phyloP scores from a whole-genome alignment of 2,797 vertebrate species.

The Parauchenoglanis punctatus region DNA sequence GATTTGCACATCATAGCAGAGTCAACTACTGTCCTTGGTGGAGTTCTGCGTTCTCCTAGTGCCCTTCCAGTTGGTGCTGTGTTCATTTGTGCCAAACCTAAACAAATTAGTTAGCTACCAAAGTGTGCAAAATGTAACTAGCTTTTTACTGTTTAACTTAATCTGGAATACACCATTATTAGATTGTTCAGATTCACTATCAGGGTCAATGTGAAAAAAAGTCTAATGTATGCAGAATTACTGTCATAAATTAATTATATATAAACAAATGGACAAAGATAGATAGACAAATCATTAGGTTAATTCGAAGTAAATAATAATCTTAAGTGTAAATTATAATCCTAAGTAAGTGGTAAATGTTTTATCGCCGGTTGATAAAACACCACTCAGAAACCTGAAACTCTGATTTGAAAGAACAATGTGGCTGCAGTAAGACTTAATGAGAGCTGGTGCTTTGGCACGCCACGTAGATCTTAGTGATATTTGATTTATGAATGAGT shows the following conservation, averaged over 20 bases:
- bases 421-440: neutral
- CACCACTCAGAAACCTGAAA: neutral
- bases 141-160: neutral
- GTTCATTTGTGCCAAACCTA: neutral
- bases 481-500: slow-evolving; percentile 34
- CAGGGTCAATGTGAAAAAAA: neutral
- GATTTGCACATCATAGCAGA: too few species aligned
- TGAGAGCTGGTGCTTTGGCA: slow-evolving; percentile 17
- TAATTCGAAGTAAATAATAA: neutral
- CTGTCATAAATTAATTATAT: neutral
- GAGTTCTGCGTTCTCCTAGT: too few species aligned
- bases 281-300: neutral
- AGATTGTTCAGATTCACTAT: neutral
- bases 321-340: neutral
- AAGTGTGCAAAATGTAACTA: neutral
- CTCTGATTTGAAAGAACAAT: neutral
- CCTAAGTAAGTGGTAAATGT: neutral
- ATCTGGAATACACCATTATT: neutral
- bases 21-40: too few species aligned
- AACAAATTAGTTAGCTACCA: neutral
- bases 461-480: neutral
- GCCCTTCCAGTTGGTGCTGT: too few species aligned
- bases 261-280: too few species aligned
- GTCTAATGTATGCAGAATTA: neutral
- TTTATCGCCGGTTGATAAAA: neutral